Percentiles rank a stretch among this genome's conserved stretches.
Conservation (phyloP, 2,797 vertebrate species). For the Margarornis squamiger region DNA sequence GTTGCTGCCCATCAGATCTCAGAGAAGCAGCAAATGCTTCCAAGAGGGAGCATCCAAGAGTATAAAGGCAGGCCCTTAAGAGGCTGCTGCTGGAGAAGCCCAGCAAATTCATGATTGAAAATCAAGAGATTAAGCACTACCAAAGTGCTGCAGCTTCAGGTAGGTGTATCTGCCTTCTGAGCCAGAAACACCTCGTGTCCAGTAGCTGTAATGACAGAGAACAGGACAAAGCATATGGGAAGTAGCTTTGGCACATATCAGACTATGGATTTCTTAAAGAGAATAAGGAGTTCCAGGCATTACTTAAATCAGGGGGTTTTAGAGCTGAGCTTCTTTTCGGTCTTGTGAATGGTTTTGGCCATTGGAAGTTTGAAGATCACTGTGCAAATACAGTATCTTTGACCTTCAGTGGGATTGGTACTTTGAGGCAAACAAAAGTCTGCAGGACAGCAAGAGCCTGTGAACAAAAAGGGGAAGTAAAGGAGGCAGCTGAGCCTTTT, state of each 20-base stretch:
- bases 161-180: not conserved
- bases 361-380: not conserved
- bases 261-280: not conserved
- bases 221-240: not conserved
- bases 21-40: not conserved
- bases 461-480: not conserved
- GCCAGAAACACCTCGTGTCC: not conserved
- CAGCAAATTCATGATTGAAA: not conserved
- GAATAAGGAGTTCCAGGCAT: not conserved
- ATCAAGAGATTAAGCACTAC: not conserved
- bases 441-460: not conserved
- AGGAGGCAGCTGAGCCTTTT: not conserved
- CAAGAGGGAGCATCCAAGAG: not conserved
- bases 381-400: not conserved
- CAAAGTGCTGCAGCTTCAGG: not conserved
- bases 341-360: not conserved
- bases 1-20: not conserved
- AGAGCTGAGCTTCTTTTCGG: not conserved
- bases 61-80: not conserved
- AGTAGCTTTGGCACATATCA: not conserved
- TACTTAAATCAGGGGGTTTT: not conserved
- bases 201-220: not conserved
- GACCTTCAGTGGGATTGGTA: not conserved
- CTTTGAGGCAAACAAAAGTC: not conserved
- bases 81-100: not conserved